Evolutionary conservation across 2,888 invertebrate genomes (phyloP).

Genomic region (Malthinus seriepunctatus): DNA sequence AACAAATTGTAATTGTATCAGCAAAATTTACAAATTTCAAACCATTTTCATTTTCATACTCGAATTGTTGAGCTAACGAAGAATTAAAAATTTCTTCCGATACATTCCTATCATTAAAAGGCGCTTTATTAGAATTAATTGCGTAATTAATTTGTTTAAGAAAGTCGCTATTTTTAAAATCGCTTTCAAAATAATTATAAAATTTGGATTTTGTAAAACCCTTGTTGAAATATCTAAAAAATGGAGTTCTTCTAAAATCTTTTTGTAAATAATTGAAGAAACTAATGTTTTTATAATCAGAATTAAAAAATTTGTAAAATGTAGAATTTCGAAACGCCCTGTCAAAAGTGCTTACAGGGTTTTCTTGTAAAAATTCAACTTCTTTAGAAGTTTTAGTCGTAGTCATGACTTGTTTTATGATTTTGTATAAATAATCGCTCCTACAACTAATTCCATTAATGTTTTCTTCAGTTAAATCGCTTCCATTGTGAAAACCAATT

Average conservation of each 20-base stretch:
- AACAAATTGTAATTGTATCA: background rate
- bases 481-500: conserved; percentile 11
- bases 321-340: conserved; percentile 11
- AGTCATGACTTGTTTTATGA: background rate
- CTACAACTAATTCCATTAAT: conserved; percentile 20
- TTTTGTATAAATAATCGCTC: background rate
- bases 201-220: conserved; percentile 7
- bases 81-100: background rate
- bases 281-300: conserved; percentile 1
- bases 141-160: background rate
- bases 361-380: background rate
- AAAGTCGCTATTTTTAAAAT: conserved; percentile 5
- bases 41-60: background rate
- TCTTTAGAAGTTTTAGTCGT: background rate
- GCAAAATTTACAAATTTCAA: background rate
- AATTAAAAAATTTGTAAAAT: conserved; percentile 20
- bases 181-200: conserved; percentile 7
- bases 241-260: conserved; percentile 8
- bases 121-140: background rate
- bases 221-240: conserved; percentile 10
- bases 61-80: background rate
- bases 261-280: conserved; percentile 7
- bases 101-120: background rate
- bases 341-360: background rate
- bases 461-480: conserved; percentile 6